Evolutionary conservation across 1,140 invertebrate species (phyloP).

Genomic region (Augochlora pura): DNA sequence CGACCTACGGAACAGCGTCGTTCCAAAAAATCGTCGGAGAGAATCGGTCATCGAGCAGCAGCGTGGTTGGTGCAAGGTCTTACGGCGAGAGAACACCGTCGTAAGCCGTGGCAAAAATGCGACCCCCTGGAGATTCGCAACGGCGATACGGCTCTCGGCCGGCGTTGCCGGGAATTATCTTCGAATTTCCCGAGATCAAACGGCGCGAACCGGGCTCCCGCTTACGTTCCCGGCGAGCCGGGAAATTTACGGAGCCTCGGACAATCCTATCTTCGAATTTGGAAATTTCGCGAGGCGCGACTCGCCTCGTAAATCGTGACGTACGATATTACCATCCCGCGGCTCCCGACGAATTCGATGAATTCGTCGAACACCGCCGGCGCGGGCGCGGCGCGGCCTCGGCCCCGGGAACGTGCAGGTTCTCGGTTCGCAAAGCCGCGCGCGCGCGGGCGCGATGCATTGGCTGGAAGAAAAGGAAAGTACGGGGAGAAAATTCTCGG

Average conservation of each 20-base stretch:
- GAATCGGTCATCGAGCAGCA: too few relatives aligned
- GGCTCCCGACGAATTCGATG: too few relatives aligned
- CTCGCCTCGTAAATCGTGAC: too few relatives aligned
- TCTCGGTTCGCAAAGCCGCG: neutral
- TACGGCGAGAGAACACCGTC: neutral
- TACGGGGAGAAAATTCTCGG: slow-evolving; percentile 22
- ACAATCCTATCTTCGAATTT: slow-evolving; percentile 22
- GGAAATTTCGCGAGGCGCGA: slow-evolving; percentile 4
- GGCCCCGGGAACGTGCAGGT: neutral
- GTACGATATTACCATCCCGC: too few relatives aligned
- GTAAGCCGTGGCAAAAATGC: neutral
- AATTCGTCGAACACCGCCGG: too few relatives aligned
- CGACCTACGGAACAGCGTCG: neutral
- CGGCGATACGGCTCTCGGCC: neutral
- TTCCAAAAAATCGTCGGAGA: neutral
- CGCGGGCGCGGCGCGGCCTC: too few relatives aligned
- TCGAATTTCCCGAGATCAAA: slow-evolving; percentile 33
- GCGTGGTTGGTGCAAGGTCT: neutral
- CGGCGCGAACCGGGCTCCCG: neutral
- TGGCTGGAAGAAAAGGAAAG: neutral
- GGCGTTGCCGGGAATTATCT: slow-evolving; percentile 2
- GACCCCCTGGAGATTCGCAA: neutral
- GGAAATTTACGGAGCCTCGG: slow-evolving; percentile 21
- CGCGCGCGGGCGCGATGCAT: neutral
- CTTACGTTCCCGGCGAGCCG: neutral